Evolutionary conservation across 2,113 vertebrate genomes (phyloP).

Genomic region (Trogon melanurus): DNA sequence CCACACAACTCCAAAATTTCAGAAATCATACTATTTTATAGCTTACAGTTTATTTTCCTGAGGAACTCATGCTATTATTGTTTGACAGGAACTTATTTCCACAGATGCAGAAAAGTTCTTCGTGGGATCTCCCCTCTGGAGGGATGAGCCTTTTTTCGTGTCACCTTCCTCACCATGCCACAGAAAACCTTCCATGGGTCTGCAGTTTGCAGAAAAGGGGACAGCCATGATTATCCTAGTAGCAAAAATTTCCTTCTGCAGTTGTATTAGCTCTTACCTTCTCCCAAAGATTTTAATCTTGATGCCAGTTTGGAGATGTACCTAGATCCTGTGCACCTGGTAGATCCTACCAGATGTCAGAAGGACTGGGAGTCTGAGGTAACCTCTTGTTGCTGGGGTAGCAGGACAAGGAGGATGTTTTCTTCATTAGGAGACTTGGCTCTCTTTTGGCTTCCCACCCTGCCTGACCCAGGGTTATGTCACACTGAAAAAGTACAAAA

Average conservation of each 20-base stretch:
- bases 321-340: not conserved
- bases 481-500: not conserved
- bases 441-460: not conserved
- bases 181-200: not conserved
- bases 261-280: not conserved
- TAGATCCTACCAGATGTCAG: not conserved
- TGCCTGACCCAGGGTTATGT: not conserved
- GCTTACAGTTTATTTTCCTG: not conserved
- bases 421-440: not conserved
- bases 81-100: not conserved
- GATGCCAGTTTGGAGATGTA: not conserved
- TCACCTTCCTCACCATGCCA: not conserved
- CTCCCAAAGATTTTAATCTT: not conserved
- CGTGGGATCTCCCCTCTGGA: not conserved
- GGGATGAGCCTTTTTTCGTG: not conserved
- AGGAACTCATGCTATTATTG: not conserved
- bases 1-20: not conserved
- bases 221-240: not conserved
- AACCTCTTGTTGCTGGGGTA: not conserved
- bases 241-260: not conserved
- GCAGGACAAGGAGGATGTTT: not conserved
- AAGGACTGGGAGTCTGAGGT: not conserved
- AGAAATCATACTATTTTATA: not conserved
- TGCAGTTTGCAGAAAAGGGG: not conserved
- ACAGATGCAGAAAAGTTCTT: not conserved